A percentile compares a stretch with the other conserved stretches of the same genome.
These are phyloP conservation scores for Pseudomyrmex gracilis DNA, from an alignment of 1,140 invertebrate genomes.

Conservation along the genomic window DNA sequence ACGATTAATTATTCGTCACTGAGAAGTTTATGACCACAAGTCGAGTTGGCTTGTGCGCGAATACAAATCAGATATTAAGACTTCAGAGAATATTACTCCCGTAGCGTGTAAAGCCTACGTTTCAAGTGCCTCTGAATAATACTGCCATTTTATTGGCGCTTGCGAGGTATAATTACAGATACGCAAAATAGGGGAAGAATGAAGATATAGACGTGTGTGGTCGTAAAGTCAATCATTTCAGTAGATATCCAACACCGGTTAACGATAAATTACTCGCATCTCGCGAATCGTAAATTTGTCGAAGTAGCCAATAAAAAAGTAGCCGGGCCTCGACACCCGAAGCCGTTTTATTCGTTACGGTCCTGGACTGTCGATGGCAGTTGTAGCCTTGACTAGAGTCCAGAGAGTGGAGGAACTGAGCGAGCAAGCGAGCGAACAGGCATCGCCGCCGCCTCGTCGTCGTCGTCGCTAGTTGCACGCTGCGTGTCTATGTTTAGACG, in stretches of 20 bases:
- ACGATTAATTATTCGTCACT: not conserved
- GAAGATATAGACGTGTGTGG: not conserved
- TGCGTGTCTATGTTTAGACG: conserved; percentile 80
- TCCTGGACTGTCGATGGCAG: conserved; percentile 57
- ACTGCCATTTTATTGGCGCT: no score
- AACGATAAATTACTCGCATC: not conserved
- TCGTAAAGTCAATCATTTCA: not conserved
- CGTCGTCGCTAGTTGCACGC: conserved; percentile 65
- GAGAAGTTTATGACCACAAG: not conserved
- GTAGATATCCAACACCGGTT: not conserved
- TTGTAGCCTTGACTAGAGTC: conserved; percentile 73
- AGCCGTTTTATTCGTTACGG: conserved; percentile 38
- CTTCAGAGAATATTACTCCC: no score
- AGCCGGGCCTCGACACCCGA: not conserved
- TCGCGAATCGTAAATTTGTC: not conserved
- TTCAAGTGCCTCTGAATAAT: no score
- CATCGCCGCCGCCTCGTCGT: conserved; percentile 46
- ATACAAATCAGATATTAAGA: no score
- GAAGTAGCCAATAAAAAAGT: not conserved
- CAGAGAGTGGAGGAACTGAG: conserved; percentile 62
- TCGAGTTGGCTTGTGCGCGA: no score
- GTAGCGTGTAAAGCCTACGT: no score
- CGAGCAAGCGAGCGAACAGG: conserved; percentile 50
- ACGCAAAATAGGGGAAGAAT: not conserved
- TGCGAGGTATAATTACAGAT: not conserved